Conservation (phyloP, 2,113 vertebrate species). For the Limanda limanda region DNA sequence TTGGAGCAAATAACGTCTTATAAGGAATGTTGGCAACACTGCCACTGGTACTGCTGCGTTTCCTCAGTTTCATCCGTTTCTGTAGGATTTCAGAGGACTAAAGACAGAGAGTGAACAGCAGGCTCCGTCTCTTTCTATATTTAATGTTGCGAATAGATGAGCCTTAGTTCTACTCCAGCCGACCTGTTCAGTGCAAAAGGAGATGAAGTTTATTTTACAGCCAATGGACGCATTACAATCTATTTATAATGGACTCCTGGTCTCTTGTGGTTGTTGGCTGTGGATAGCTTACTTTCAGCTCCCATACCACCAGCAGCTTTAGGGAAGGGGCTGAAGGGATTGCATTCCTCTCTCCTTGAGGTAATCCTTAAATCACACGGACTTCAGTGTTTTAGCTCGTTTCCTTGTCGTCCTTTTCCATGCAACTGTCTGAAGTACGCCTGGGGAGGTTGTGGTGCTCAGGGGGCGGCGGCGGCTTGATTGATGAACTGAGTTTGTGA, state of each 20-base stretch:
- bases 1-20: too few relatives aligned
- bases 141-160: too few relatives aligned
- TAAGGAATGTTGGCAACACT: too few relatives aligned
- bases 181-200: neutral
- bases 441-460: neutral
- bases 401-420: constrained; percentile 34
- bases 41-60: too few relatives aligned
- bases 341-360: constrained; percentile 40
- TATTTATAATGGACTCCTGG: constrained; percentile 4
- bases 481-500: constrained; percentile 39
- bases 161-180: neutral
- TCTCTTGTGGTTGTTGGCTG: neutral
- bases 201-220: constrained; percentile 5
- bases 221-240: neutral
- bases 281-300: constrained; percentile 34
- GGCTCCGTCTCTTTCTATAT: too few relatives aligned
- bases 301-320: constrained; percentile 30
- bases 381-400: constrained; percentile 22
- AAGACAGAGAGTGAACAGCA: too few relatives aligned
- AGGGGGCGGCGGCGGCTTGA: constrained; percentile 14
- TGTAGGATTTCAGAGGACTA: too few relatives aligned
- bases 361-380: constrained; percentile 44
- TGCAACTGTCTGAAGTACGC: constrained; percentile 6
- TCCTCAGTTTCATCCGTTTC: too few relatives aligned
- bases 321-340: constrained; percentile 3